Base-by-base conservation (phyloP, 2,797 vertebrate species). In the Brotula barbata region DNA sequence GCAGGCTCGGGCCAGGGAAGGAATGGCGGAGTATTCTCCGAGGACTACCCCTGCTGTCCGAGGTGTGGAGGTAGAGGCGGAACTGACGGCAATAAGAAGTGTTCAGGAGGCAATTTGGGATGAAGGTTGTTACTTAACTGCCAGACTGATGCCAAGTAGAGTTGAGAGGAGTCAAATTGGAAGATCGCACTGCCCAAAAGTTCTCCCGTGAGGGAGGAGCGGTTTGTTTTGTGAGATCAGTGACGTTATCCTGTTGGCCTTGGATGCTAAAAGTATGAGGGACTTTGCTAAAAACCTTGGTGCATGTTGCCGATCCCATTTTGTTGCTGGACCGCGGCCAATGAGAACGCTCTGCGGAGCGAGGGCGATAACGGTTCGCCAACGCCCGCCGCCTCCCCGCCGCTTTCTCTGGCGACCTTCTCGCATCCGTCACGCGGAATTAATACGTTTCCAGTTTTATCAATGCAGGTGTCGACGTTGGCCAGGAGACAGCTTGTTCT, bases 11-110 rank as follows among this genome's bases (percentile, higher is more conserved):
- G 73, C 68, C 21, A 1, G 58, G 51, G 69, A 77, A 64, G 68
- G 81, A 81, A 80, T 76, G 74, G 72, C 73, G 62, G 15, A 31
- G 68, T 53, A 78, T 71, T 78, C 56, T 80, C 79, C 28, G 33
- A 12, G 54, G 78, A 66, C 67, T 39, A 16, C 28, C 7, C 20
- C 58, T 75, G 69, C 64, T 75, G 70, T 67, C 59, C 64, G 40
- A 64, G 45, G 49, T 45, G 34, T 43, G 58, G 68, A 54, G 58
- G 10, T 54, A 68, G 72, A 39, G 22, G 67, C 15, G 15, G 33
- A 34, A 63, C 68, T 55, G 59, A 61, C 71, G 20, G 77, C 66
- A 73, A 75, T 69, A 57, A 78, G 76, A 78, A 62, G 64, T 46
- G 78, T 50, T 65, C 5, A 41, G 44, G 66, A 50, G 62, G 69